Percentiles rank a stretch among this genome's conserved stretches.
phyloP scores from a whole-genome alignment of 64 coral and sea anemone species.

The Montipora capricornis region DNA sequence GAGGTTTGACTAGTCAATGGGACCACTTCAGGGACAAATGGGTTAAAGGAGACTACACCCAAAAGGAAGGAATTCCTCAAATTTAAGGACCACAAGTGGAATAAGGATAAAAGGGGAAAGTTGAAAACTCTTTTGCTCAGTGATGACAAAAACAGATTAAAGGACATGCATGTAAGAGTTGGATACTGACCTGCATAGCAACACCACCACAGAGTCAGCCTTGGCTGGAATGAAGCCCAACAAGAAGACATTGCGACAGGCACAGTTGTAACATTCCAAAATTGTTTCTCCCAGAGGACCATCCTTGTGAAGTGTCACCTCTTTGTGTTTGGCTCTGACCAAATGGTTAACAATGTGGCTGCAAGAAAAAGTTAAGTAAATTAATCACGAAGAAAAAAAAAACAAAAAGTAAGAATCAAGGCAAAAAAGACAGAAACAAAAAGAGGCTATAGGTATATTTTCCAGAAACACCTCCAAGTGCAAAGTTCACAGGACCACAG shows the following conservation, averaged over 20 bases:
- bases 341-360: slow-evolving; percentile 99
- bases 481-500: too few species aligned
- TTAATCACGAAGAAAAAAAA: background rate
- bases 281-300: slow-evolving; percentile 96
- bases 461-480: too few species aligned
- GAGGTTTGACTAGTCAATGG: too few species aligned
- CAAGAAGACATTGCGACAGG: slow-evolving; percentile 94
- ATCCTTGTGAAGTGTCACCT: slow-evolving; percentile 98
- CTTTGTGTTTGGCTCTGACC: slow-evolving; percentile 97
- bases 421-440: background rate
- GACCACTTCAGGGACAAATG: too few species aligned
- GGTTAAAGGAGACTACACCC: too few species aligned
- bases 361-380: slow-evolving; percentile 14
- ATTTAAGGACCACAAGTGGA: too few species aligned
- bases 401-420: background rate
- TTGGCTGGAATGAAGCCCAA: slow-evolving; percentile 98
- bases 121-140: too few species aligned
- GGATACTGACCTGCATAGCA: slow-evolving; percentile 90
- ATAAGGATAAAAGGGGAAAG: too few species aligned
- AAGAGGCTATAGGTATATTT: too few species aligned
- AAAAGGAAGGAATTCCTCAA: too few species aligned
- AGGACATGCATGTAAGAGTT: background rate
- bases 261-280: slow-evolving; percentile 98
- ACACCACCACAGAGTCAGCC: slow-evolving; percentile 96
- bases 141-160: too few species aligned